phyloP scores from a whole-genome alignment of 2,113 vertebrate genomes.

The Petaurus breviceps region DNA sequence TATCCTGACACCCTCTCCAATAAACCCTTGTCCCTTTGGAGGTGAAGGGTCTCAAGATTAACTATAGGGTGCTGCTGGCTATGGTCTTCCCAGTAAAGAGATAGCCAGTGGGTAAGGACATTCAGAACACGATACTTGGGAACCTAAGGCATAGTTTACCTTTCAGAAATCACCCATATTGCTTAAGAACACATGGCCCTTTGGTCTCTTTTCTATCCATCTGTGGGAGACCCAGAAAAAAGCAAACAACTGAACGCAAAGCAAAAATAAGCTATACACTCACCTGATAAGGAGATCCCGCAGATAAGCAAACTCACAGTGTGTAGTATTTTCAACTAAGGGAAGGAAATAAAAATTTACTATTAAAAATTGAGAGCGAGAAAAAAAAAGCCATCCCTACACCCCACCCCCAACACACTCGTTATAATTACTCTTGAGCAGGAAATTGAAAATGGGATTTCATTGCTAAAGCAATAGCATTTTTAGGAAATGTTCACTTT shows the following conservation, averaged over 20 bases:
- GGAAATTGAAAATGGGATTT: background rate
- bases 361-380: background rate
- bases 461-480: background rate
- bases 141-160: background rate
- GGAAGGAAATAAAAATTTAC: slow-evolving; percentile 38
- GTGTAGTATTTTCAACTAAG: slow-evolving; percentile 96
- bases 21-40: background rate
- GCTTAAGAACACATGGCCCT: background rate
- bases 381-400: too few relatives aligned
- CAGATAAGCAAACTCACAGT: slow-evolving; percentile 98
- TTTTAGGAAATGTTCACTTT: background rate
- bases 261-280: background rate
- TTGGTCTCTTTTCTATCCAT: background rate
- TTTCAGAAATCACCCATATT: background rate
- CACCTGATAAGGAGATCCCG: slow-evolving; percentile 99
- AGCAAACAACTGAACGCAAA: background rate
- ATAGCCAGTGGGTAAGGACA: accelerated
- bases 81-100: background rate
- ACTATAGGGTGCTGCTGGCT: background rate
- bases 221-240: background rate
- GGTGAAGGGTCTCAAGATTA: background rate
- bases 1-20: too few relatives aligned
- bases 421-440: background rate
- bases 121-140: background rate
- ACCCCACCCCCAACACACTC: accelerated